Conservation (phyloP, 2,113 vertebrate genomes). For the Indicator indicator region DNA sequence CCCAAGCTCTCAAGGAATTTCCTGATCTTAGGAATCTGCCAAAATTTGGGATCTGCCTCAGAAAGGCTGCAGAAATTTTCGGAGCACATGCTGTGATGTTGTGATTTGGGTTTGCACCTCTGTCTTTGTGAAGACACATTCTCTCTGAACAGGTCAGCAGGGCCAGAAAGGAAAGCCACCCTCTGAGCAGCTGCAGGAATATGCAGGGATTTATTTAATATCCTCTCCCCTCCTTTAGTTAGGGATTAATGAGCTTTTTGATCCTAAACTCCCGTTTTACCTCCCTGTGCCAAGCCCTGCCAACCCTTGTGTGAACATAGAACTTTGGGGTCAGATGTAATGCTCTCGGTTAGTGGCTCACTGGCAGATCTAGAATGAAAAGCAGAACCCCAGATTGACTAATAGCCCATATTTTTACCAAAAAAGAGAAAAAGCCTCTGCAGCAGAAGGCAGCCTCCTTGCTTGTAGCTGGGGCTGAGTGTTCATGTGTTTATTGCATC, state of each 20-base stretch:
- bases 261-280: background rate
- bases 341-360: background rate
- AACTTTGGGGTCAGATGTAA: background rate
- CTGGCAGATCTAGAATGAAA: background rate
- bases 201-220: background rate
- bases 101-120: background rate
- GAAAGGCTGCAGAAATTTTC: background rate
- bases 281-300: background rate
- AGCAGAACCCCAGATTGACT: background rate
- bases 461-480: background rate
- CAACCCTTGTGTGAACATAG: background rate
- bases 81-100: background rate
- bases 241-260: background rate
- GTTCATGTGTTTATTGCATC: background rate
- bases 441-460: background rate
- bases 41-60: background rate
- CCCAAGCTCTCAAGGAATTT: conserved; percentile 71
- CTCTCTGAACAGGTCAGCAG: background rate
- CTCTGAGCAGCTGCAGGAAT: background rate
- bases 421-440: background rate
- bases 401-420: background rate
- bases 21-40: conserved; percentile 64
- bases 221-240: background rate
- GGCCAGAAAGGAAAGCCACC: background rate
- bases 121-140: fast-evolving